Evolutionary conservation across 2,888 invertebrate species (phyloP).

Genomic region (Branchinecta sandiegonensis): DNA sequence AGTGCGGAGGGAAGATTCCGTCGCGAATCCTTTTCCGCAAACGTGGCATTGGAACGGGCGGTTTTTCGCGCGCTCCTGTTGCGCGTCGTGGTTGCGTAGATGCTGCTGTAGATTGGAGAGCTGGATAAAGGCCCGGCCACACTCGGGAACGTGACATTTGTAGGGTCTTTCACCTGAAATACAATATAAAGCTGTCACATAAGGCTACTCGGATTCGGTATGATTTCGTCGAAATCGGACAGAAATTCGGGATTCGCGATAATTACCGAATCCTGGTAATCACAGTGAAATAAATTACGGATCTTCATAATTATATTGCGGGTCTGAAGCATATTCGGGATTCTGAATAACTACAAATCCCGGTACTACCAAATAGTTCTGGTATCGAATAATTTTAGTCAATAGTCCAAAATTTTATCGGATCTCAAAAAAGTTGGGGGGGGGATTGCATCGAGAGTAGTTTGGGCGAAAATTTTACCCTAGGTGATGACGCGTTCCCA

Average conservation of each 20-base stretch:
- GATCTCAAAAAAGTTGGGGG: background rate
- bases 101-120: slow-evolving; percentile 91
- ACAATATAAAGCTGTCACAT: background rate
- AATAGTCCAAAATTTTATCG: no score
- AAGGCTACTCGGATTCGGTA: no score
- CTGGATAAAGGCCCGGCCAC: slow-evolving; percentile 91
- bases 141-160: slow-evolving; percentile 89
- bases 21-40: slow-evolving; percentile 91
- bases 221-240: slow-evolving; percentile 14
- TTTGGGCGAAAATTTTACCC: no score
- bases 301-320: no score
- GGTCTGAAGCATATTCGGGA: no score
- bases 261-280: no score
- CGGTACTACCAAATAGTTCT: no score
- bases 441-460: background rate
- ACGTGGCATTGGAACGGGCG: slow-evolving; percentile 90
- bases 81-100: slow-evolving; percentile 86
- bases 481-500: no score
- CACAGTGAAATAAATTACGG: no score
- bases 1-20: slow-evolving; percentile 83
- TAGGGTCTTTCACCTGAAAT: slow-evolving; percentile 84
- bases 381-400: no score
- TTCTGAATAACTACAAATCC: no score
- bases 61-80: slow-evolving; percentile 85
- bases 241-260: background rate